Evolutionary conservation across 2,888 invertebrate genomes (phyloP).

Genomic region (Psococerastis gibbosa): DNA sequence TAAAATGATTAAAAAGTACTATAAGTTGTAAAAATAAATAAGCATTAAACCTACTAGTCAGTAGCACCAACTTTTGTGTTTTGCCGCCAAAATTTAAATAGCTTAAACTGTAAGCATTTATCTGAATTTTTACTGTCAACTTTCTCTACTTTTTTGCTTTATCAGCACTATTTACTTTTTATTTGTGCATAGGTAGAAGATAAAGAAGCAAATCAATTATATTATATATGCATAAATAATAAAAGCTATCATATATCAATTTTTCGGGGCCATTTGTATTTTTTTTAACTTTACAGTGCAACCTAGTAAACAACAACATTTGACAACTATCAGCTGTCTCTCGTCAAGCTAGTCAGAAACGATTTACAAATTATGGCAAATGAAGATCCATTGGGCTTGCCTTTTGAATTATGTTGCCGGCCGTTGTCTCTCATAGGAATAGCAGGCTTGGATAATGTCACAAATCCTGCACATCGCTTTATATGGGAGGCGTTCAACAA

Average conservation of each 20-base stretch:
- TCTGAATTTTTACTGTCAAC: too few species aligned
- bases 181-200: not conserved
- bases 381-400: slow-evolving; percentile 39
- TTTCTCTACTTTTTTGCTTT: not conserved
- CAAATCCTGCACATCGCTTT: slow-evolving; percentile 71
- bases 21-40: too few species aligned
- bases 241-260: too few species aligned
- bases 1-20: too few species aligned
- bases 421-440: slow-evolving; percentile 76
- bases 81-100: too few species aligned
- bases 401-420: slow-evolving; percentile 62
- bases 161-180: too few species aligned
- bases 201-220: not conserved
- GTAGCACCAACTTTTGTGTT: not conserved
- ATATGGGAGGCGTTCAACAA: slow-evolving; percentile 87
- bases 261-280: too few species aligned
- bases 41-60: too few species aligned
- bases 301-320: not conserved
- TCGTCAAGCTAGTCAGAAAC: not conserved
- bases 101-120: too few species aligned
- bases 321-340: not conserved
- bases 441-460: slow-evolving; percentile 66
- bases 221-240: not conserved
- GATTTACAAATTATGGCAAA: slow-evolving; percentile 11
- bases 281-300: too few species aligned